Conservation (phyloP, 1,140 invertebrate species). For the Linepithema humile region DNA sequence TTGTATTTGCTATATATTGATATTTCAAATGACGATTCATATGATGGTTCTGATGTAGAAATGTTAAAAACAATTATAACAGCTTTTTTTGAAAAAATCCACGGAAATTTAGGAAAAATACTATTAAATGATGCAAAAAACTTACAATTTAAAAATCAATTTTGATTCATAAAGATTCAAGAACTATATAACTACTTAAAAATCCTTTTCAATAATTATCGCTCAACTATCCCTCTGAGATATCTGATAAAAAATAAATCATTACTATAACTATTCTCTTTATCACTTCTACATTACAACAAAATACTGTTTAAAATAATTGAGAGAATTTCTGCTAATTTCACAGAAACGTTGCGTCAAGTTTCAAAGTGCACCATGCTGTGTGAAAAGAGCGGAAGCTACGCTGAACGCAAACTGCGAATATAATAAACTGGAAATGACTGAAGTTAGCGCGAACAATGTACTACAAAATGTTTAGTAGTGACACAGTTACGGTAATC, state of each 20-base stretch:
- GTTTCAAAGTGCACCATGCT: not conserved
- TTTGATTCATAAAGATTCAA: not conserved
- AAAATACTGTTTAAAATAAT: not conserved
- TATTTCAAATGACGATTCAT: not conserved
- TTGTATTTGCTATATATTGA: not conserved
- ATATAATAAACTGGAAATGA: not conserved
- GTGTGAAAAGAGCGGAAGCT: not conserved
- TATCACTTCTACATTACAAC: not conserved
- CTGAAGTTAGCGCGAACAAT: not conserved
- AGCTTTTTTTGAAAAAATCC: not conserved
- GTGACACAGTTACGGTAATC: not conserved
- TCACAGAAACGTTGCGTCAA: not conserved
- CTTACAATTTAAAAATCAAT: not conserved
- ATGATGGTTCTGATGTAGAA: not conserved
- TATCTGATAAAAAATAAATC: not conserved
- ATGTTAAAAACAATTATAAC: not conserved
- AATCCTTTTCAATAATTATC: not conserved
- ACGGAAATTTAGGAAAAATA: not conserved
- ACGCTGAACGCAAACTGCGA: not conserved
- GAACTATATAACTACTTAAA: not conserved
- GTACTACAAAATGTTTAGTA: conserved; percentile 1
- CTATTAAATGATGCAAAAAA: not conserved
- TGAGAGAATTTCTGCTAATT: not conserved
- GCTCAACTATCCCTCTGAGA: not conserved
- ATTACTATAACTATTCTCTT: not conserved